Conservation (phyloP, 2,113 vertebrate genomes). For the Erythrocebus patas region DNA sequence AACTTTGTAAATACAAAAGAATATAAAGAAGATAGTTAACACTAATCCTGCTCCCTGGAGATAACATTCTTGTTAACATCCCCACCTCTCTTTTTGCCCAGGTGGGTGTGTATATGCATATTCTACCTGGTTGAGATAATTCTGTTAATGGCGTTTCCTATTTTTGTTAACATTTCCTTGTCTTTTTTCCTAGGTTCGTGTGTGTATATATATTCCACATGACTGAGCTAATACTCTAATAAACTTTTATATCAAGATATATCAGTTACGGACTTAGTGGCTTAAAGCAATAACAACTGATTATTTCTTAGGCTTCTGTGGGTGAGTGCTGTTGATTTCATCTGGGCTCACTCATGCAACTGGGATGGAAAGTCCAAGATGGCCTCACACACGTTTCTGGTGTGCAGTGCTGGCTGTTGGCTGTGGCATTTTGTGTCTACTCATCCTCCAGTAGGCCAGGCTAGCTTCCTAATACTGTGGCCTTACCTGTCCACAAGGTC, state of each 20-base stretch:
- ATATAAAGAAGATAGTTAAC: not conserved
- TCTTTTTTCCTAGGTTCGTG: not conserved
- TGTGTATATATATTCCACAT: not conserved
- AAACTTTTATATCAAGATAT: not conserved
- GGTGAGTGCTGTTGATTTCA: not conserved
- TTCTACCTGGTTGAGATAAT: not conserved
- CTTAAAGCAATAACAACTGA: not conserved
- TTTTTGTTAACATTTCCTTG: not conserved
- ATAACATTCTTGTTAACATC: not conserved
- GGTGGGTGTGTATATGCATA: not conserved
- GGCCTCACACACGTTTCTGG: too few species aligned
- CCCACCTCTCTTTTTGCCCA: not conserved
- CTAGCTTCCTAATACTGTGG: not conserved
- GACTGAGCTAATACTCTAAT: not conserved
- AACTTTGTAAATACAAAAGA: not conserved
- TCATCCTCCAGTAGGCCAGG: not conserved
- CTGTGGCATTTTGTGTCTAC: not conserved
- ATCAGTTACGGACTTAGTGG: not conserved
- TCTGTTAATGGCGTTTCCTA: not conserved
- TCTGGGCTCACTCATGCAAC: not conserved
- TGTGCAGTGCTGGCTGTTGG: too few species aligned
- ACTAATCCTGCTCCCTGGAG: not conserved
- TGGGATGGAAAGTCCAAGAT: not conserved
- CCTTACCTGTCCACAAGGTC: not conserved
- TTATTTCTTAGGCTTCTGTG: not conserved